Base-by-base conservation (phyloP, 2,113 vertebrate genomes). In the Tetrax tetrax region DNA sequence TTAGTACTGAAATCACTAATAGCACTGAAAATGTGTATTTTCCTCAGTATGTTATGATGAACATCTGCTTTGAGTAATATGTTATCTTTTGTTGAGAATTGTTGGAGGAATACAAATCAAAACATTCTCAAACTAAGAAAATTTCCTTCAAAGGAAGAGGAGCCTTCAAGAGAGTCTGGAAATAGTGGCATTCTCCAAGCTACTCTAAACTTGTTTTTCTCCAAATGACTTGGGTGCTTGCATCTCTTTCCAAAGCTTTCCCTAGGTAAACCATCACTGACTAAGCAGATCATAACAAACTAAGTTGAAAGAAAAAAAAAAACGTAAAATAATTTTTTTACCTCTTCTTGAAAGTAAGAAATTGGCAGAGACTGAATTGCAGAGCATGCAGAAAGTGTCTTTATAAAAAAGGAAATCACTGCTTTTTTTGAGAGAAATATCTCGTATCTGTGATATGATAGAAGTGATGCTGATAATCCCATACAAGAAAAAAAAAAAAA, bases 141-240 rank as follows among this genome's bases (percentile, higher is more conserved):
- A 94, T 79, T 90, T 91, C 70, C 66, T 91, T 93, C 70, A 75
- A 93, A 87, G 90, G 84, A 57, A 91, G 28, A 91, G 48, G 21
- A 87, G 50, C 22, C 28, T 91, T 93, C 74, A 69, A 53, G 48
- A 65, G 53, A 69, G 87, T 82, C 74, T 35, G 25, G 45, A 93
- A 91, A 69, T 91, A 89, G 65, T n/a, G 31, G 35, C 59, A 10
- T 87, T 89, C 64, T 92, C 48, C 59, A 29, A 35, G 27, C 65
- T 53, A 41, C 19, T 80, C 27, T 66, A 41, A 76, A 87, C 22
- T 77, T 80, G 29, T 61, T 94, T 95, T 90, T 79, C 37, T 72
- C 54, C 38, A 43, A 6, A 66, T 65, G 2, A 21, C 57, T 75
- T 72, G 48, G 14, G 24, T 94, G 38, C 41, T 94, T 87, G 27